Percentiles rank a stretch among this genome's conserved stretches.
Conservation (phyloP, 2,888 invertebrate species). For the Zygothrica quintamaculata region DNA sequence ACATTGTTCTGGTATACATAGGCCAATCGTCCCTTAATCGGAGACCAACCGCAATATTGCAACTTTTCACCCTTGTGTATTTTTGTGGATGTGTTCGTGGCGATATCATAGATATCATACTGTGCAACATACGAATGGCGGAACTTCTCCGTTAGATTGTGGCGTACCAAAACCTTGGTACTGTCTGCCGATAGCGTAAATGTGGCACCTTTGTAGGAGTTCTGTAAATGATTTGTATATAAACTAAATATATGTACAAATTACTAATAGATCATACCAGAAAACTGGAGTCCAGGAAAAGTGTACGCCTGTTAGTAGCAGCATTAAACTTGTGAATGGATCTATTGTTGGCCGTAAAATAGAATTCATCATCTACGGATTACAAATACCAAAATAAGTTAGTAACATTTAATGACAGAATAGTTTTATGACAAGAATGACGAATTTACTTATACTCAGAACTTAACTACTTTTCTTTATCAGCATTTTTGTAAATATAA, state of each 20-base stretch:
- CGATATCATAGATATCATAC: constrained; percentile 87
- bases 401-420: not conserved
- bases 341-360: constrained; percentile 83
- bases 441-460: too few relatives aligned
- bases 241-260: not conserved
- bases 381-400: not conserved
- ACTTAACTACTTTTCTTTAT: too few relatives aligned
- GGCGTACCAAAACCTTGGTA: constrained; percentile 80
- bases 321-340: constrained; percentile 85
- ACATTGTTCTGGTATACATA: constrained; percentile 90
- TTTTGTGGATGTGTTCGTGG: constrained; percentile 72
- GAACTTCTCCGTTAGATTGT: constrained; percentile 84
- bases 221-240: constrained; percentile 54
- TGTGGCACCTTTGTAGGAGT: constrained; percentile 76
- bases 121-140: constrained; percentile 88
- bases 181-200: constrained; percentile 83
- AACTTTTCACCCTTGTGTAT: constrained; percentile 86
- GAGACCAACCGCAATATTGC: constrained; percentile 88
- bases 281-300: constrained; percentile 69
- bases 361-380: constrained; percentile 86
- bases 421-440: not conserved
- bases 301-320: constrained; percentile 59
- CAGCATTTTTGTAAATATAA: not conserved
- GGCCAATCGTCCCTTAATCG: constrained; percentile 85
- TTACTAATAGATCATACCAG: constrained; percentile 61